Evolutionary conservation across 1,140 invertebrate species (phyloP), one percentile per base, ranked within the genome.

Genomic region (Scaptomyza montana): DNA sequence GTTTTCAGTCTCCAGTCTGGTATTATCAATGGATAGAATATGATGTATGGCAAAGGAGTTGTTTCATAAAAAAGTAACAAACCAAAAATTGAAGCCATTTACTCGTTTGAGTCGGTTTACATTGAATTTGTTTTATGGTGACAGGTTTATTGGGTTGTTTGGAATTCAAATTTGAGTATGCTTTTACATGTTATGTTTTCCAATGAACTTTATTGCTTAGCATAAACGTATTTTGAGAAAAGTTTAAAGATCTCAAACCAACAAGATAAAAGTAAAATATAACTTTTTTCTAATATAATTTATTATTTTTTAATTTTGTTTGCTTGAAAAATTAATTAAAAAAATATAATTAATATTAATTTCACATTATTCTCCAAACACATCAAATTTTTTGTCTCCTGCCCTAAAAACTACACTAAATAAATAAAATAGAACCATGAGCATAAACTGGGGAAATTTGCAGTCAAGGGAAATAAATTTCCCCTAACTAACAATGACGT

Each of bases 401-500:
- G 30, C 33, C 33, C 7, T 9, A 9, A 9, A 2, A 36, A 36
- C 8, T 9, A 36, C 8, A 9, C 7, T 36, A 36, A 2, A 47
- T 9, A 47, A 10, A 2, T 21, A 16, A 2, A 54, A 19, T 1
- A 39, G 2, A 9, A 55, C 46, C 45, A 28, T 16, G 16, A 21
- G 19, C 2, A 4, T 12, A 7, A 54, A 13, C 30, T 39, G 16
- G 16, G 19, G 2, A 51, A 19, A 62, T 62, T 62, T 30, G 39
- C 0, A 5, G 2, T 30, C 13, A 2, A 16, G 53, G 62, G 39
- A 33, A 71, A 10, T 41, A 21, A 25, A 19, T 63, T 30, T 25
- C 12, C 64, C 84, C 84, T 77, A 0, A 6, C 1, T 1, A 46
- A 1, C 25, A 10, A 25, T 87, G 84, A 87, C 84, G 84, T 82